These are phyloP conservation scores for Ambastaia sidthimunki DNA, from an alignment of 2,797 vertebrate genomes.

Conservation along the genomic window DNA sequence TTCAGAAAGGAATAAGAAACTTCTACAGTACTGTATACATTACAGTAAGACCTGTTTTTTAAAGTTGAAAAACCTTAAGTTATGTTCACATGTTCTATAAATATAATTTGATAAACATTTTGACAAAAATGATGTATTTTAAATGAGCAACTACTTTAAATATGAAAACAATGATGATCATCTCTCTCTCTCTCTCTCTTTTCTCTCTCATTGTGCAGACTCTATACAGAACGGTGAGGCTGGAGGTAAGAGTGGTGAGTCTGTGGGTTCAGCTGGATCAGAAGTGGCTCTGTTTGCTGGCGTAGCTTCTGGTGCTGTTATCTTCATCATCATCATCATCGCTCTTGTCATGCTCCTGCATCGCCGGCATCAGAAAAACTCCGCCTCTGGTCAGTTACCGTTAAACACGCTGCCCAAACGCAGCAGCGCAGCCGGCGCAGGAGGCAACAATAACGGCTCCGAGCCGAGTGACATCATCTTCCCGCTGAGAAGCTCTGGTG, in stretches of 20 bases:
- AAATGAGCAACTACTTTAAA: neutral
- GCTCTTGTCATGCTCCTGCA: slow-evolving; percentile 81
- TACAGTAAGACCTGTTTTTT: neutral
- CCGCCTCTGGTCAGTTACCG: slow-evolving; percentile 85
- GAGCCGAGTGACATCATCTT: slow-evolving; percentile 96
- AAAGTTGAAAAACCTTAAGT: neutral
- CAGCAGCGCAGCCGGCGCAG: slow-evolving; percentile 70
- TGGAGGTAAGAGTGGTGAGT: slow-evolving; percentile 71
- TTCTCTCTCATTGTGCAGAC: slow-evolving; percentile 16
- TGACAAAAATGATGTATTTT: neutral
- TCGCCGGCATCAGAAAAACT: slow-evolving; percentile 82
- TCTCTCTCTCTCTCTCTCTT: neutral
- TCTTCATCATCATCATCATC: slow-evolving; percentile 84
- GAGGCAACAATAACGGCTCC: slow-evolving; percentile 89
- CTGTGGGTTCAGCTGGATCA: slow-evolving; percentile 81
- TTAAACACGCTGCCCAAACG: slow-evolving; percentile 93
- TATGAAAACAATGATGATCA: neutral
- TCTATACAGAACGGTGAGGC: slow-evolving; percentile 54
- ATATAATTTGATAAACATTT: neutral
- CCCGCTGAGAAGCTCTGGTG: slow-evolving; percentile 90
- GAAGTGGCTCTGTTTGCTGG: slow-evolving; percentile 88
- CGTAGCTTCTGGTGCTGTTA: slow-evolving; percentile 85
- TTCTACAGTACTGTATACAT: neutral
- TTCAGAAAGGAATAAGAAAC: neutral
- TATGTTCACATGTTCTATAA: no score